A percentile compares a stretch with the other conserved stretches of the same genome.
These are phyloP conservation scores for Rotaria magnacalcarata DNA, from an alignment of 2,888 invertebrate genomes.

Conservation along the genomic window DNA sequence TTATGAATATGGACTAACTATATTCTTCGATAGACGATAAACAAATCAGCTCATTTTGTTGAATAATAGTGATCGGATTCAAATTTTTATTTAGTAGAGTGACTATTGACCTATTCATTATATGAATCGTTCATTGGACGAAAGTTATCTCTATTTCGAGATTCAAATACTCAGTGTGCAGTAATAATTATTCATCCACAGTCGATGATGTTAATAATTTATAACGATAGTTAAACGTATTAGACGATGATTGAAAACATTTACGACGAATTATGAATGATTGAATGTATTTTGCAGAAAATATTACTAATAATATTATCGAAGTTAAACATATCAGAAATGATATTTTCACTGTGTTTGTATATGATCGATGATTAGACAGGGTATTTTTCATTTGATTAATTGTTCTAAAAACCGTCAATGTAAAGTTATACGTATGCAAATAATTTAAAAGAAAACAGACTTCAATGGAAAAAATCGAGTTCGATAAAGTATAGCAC, in stretches of 20 bases:
- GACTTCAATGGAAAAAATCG: slow-evolving; percentile 58
- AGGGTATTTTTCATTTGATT: background rate
- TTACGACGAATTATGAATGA: background rate
- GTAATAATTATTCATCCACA: background rate
- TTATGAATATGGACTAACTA: too few species aligned
- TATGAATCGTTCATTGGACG: too few species aligned
- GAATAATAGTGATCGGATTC: too few species aligned
- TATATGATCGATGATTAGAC: background rate
- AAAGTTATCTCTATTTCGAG: background rate
- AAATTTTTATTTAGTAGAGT: too few species aligned
- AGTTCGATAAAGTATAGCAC: slow-evolving; percentile 62
- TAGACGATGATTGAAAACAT: background rate
- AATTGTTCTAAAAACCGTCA: background rate
- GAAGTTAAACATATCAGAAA: background rate
- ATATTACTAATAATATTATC: background rate
- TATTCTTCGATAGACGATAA: too few species aligned
- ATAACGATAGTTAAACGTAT: background rate
- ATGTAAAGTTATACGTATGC: too few species aligned
- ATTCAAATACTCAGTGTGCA: background rate
- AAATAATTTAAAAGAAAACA: background rate
- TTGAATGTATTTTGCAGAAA: background rate
- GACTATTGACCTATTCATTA: too few species aligned
- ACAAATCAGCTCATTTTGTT: too few species aligned
- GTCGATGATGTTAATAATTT: background rate
- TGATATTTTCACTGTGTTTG: background rate